These are phyloP conservation scores for Labeo calbasu DNA, from an alignment of 2,797 vertebrate genomes.

Conservation along the genomic window DNA sequence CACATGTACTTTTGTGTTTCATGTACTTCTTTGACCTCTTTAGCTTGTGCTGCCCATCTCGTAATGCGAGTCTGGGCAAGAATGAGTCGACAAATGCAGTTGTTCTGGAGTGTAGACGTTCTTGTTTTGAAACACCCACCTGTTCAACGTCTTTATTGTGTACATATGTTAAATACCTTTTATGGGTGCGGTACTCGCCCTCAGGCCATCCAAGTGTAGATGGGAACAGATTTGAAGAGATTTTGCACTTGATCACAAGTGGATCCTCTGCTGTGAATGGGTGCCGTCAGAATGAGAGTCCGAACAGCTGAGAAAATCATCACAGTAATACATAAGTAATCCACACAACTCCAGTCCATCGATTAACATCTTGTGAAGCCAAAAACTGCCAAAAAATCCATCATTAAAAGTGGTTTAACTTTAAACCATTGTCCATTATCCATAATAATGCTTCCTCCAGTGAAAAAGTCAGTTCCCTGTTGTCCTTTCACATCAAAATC, in stretches of 20 bases:
- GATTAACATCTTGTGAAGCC: not conserved
- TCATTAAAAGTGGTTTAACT: not conserved
- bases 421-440: not conserved
- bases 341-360: not conserved
- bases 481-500: not conserved
- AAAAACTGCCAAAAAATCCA: not conserved
- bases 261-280: not conserved
- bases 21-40: not conserved
- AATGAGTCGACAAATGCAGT: conserved; percentile 5
- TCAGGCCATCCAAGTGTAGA: not conserved
- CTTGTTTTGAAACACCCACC: not conserved
- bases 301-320: not conserved
- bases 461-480: not conserved
- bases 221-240: not conserved
- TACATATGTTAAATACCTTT: not conserved
- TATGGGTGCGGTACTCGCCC: not conserved
- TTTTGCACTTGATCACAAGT: not conserved
- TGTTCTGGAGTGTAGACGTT: not conserved
- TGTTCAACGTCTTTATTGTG: not conserved
- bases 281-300: not conserved
- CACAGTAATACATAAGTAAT: not conserved
- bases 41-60: not conserved
- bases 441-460: not conserved
- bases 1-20: not conserved
- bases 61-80: not conserved